Evolutionary conservation across 1,140 invertebrate genomes (phyloP), one percentile per base, ranked within the genome.

Genomic region (Philaenus spumarius): DNA sequence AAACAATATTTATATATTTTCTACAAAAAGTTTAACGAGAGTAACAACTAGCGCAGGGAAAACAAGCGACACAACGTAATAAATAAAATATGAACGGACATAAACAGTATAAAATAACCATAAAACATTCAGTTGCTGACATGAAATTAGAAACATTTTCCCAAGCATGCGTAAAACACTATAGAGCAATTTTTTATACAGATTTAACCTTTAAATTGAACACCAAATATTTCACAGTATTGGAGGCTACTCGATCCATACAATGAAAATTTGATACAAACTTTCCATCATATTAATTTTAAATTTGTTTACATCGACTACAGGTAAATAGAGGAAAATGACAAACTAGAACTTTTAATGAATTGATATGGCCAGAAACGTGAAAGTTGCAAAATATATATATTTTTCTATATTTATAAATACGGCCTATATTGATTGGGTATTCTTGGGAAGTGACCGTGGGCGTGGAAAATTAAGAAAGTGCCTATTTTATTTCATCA

Each of bases 171-270:
- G 23, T 30, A 39, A 9, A 53, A 53, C 50, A 53, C 50, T 15
- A 53, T 53, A 53, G 50, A 53, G 48, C 37, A 3, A 53, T 53
- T 30, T 35, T 37, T 37, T 19, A 39, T 22, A 53, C 30, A n/a
- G 24, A 34, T 15, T 35, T 35, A 51, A 47, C 22, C 45, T 15
- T 24, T 50, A 30, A 15, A 30, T 15, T 24, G 7, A 26, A 50
- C 47, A 46, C 23, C 22, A 30, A 30, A 23, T 50, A 53, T 35
- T 12, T 37, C 15, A 53, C 50, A 37, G 9, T 53, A 30, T 19
- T 20, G 35, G 12, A 15, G n/a, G n/a, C n/a, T n/a, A n/a, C n/a
- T n/a, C n/a, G n/a, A n/a, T n/a, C 20, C 23, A 23, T 47, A 20
- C 20, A n/a, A 11, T 53, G 15, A 17, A 53, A 53, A 35, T 35